Evolutionary conservation across 2,797 vertebrate species (phyloP).

Genomic region (Argentina silus): DNA sequence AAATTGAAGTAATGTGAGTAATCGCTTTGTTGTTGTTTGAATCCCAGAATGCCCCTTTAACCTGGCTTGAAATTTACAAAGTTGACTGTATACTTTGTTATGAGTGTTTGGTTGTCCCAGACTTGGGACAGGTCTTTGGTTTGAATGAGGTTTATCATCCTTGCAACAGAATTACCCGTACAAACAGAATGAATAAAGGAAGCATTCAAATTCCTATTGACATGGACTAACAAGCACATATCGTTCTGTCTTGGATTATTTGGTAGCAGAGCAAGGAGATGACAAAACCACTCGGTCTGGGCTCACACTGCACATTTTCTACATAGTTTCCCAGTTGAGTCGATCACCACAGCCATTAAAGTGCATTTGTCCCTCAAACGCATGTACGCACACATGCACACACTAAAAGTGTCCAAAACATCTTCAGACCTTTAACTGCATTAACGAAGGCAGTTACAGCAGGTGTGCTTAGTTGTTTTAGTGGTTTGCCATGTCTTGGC

Average conservation of each 20-base stretch:
- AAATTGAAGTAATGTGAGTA: no score
- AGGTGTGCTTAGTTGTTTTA: no score
- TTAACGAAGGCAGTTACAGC: background rate
- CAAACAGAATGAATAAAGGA: background rate
- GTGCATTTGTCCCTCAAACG: constrained; percentile 45
- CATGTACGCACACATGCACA: constrained; percentile 13
- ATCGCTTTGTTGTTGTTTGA: no score
- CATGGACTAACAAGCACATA: background rate
- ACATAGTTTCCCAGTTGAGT: constrained; percentile 76
- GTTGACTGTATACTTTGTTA: no score
- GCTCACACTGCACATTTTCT: constrained; percentile 68
- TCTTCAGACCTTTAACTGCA: background rate
- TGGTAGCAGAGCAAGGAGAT: constrained; percentile 55
- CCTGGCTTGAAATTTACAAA: no score
- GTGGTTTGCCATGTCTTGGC: no score
- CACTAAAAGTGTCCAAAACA: constrained; percentile 6
- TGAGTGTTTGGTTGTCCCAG: no score
- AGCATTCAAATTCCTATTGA: background rate
- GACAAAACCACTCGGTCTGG: constrained; percentile 65
- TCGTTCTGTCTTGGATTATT: constrained; percentile 39
- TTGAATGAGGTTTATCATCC: constrained; percentile 15
- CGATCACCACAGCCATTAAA: constrained; percentile 68
- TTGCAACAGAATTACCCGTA: background rate
- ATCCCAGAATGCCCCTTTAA: no score
- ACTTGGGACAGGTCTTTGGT: no score